Percentiles rank a stretch among this genome's conserved stretches.
These are phyloP conservation scores for Lucilia cuprina DNA, from an alignment of 1,140 invertebrate species.

Conservation along the genomic window DNA sequence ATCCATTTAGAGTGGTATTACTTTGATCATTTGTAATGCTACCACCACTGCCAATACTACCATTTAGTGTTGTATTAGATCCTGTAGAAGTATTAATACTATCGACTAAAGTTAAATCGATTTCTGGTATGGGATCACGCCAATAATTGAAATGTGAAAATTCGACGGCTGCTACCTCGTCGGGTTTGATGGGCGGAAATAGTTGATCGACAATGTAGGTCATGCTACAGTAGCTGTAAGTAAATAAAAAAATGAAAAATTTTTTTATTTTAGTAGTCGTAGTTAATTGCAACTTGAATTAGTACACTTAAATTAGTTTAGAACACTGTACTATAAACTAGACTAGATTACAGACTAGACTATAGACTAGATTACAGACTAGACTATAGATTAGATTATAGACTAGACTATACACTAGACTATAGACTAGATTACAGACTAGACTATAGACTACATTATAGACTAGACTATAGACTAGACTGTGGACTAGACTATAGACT, in stretches of 20 bases:
- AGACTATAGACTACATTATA: no score
- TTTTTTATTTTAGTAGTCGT: no score
- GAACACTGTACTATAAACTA: no score
- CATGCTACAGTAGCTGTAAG: slow-evolving; percentile 86
- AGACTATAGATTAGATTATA: no score
- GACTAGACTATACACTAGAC: no score
- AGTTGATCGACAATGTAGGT: slow-evolving; percentile 93
- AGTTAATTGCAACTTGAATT: no score
- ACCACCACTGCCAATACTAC: slow-evolving; percentile 39
- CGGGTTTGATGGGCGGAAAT: slow-evolving; percentile 77
- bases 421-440: no score
- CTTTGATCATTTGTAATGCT: background rate
- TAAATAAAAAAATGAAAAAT: background rate
- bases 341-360: no score
- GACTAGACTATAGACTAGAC: no score
- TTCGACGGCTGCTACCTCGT: slow-evolving; percentile 77
- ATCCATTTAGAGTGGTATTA: slow-evolving; percentile 2
- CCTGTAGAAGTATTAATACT: background rate
- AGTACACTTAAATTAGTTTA: no score
- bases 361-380: no score
- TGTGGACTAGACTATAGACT: no score
- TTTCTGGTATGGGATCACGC: slow-evolving; percentile 80
- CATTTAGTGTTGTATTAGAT: slow-evolving; percentile 16
- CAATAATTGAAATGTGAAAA: slow-evolving; percentile 91
- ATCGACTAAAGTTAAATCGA: slow-evolving; percentile 45